phyloP scores from a whole-genome alignment of 2,797 vertebrate species.

The Setipinna tenuifilis region DNA sequence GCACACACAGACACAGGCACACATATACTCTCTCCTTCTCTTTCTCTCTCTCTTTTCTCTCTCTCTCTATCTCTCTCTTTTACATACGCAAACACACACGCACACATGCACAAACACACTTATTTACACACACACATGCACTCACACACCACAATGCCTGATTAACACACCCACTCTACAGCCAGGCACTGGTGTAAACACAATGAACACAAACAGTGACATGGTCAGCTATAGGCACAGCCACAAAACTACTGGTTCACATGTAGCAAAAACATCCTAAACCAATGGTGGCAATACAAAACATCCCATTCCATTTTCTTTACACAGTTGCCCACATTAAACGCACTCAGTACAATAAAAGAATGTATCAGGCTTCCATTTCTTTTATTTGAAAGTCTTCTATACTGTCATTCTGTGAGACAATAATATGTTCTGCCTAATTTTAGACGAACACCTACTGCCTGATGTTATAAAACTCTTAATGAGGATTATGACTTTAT shows the following conservation, averaged over 20 bases:
- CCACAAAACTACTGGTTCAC: neutral
- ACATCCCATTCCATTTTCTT: neutral
- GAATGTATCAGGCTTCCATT: neutral
- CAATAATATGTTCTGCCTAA: too few relatives aligned
- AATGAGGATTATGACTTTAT: too few relatives aligned
- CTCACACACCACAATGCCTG: neutral
- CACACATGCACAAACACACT: neutral
- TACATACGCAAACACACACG: too few relatives aligned
- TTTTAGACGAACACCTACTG: too few relatives aligned
- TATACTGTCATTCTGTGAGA: too few relatives aligned
- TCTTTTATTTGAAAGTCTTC: too few relatives aligned
- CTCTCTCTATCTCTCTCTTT: too few relatives aligned
- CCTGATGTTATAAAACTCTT: too few relatives aligned
- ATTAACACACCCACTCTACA: conserved; percentile 10
- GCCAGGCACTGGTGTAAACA: neutral
- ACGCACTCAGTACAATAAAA: neutral
- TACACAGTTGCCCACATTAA: neutral
- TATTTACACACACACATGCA: neutral
- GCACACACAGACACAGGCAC: too few relatives aligned
- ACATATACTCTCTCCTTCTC: too few relatives aligned
- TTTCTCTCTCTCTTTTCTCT: too few relatives aligned
- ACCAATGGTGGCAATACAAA: neutral
- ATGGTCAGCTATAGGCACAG: neutral
- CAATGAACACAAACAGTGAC: neutral
- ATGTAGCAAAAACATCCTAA: neutral